Evolutionary conservation across 2,113 vertebrate species (phyloP), one percentile per base, ranked within the genome.

Genomic region (Malaclemys terrapin): DNA sequence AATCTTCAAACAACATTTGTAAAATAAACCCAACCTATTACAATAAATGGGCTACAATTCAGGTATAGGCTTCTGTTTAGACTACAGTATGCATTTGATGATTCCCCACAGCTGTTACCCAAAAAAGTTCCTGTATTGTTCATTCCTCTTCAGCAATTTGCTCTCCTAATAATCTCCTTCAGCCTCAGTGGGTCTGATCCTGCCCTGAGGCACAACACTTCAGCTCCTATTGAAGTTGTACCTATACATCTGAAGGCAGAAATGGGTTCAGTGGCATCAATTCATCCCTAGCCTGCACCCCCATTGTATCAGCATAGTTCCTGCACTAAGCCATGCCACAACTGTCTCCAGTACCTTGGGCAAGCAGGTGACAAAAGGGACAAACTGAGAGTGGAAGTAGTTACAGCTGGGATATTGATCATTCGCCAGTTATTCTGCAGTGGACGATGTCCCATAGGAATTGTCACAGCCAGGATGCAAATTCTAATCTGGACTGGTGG

Each of bases 401-500:
- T 47, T 10, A 1, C 0, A 0, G 19, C 56, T n/a, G 53, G 52
- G n/a, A 9, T 31, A 22, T 8, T 9, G 82, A 27, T 80, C 65
- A 52, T 20, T 49, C 8, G 0, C 0, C 5, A 62, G 50, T 5
- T 20, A 0, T 35, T 72, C n/a, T 59, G 85, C 25, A 8, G 25
- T 20, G 24, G 24, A 25, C 4, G 7, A 45, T 76, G 22, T 42
- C 20, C 35, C 38, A 13, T 45, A 76, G 22, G 50, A 38, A 24
- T 2, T 4, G 24, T n/a, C 80, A 42, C 2, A 2, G 8, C 31
- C 17, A 3, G 38, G 31, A 0, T 14, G 1, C 12, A 12, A 6
- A 2, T 0, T 52, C 25, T 5, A 0, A 4, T 0, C 7, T 1
- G 47, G 7, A 17, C n/a, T 82, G 20, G 4, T 29, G 62, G 35